Conservation (phyloP, 2,888 invertebrate species). For the Rambutsinella grinnellia region DNA sequence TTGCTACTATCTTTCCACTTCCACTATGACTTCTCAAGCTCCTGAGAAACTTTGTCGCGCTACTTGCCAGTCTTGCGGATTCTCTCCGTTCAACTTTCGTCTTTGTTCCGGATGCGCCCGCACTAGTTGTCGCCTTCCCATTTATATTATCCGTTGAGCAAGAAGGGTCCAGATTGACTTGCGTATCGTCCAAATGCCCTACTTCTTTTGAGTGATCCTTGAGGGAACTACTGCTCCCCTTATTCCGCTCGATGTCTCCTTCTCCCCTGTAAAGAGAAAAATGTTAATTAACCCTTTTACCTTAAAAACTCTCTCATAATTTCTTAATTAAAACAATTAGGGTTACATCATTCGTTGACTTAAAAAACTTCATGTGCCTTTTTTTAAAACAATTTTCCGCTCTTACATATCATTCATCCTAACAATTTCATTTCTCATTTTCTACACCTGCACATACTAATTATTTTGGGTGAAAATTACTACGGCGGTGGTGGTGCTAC, state of each 20-base stretch:
- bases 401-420: too few species aligned
- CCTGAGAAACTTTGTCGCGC: slow-evolving; percentile 64
- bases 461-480: too few species aligned
- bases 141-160: slow-evolving; percentile 31
- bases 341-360: too few species aligned
- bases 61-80: slow-evolving; percentile 60
- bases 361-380: too few species aligned
- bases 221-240: slow-evolving; percentile 15
- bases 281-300: too few species aligned
- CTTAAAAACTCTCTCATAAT: too few species aligned
- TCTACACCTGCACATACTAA: too few species aligned
- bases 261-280: slow-evolving; percentile 57
- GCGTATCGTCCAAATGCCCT: slow-evolving; percentile 36
- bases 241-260: slow-evolving; percentile 55
- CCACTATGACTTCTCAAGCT: slow-evolving; percentile 54
- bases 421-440: too few species aligned
- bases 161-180: slow-evolving; percentile 45
- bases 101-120: slow-evolving; percentile 19
- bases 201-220: slow-evolving; percentile 39
- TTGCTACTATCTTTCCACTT: slow-evolving; percentile 36
- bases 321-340: too few species aligned
- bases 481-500: too few species aligned
- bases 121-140: slow-evolving; percentile 34
- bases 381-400: too few species aligned
- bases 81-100: slow-evolving; percentile 64